Percentiles rank a stretch among this genome's conserved stretches.
These are phyloP conservation scores for Epinephelus moara DNA, from an alignment of 2,113 vertebrate genomes.

Conservation along the genomic window DNA sequence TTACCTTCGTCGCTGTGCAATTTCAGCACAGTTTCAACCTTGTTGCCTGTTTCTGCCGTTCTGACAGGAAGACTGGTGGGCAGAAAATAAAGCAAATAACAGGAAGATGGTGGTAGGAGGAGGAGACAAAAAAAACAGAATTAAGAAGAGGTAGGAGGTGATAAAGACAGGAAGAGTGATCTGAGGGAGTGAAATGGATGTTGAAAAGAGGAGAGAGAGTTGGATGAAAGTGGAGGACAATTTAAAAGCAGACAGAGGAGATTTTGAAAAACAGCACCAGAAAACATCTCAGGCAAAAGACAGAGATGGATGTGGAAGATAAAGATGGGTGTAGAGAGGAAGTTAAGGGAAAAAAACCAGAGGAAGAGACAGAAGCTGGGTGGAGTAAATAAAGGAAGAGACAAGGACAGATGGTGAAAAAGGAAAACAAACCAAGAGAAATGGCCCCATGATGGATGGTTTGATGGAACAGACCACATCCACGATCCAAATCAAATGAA, in stretches of 20 bases:
- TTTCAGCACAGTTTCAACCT: slow-evolving; percentile 19
- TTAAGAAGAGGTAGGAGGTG: slow-evolving; percentile 43
- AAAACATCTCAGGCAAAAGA: background rate
- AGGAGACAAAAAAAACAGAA: slow-evolving; percentile 33
- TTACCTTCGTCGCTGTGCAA: background rate
- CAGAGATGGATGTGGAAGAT: slow-evolving; percentile 10
- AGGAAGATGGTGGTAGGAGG: slow-evolving; percentile 29
- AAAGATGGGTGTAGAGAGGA: background rate
- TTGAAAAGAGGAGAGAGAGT: slow-evolving; percentile 10
- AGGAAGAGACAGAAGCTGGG: background rate
- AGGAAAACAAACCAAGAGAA: slow-evolving; percentile 5
- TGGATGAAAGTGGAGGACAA: slow-evolving; percentile 4
- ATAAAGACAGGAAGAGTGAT: slow-evolving; percentile 40
- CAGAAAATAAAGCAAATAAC: slow-evolving; percentile 10
- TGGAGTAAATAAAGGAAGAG: slow-evolving; percentile 12
- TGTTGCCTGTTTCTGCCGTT: background rate
- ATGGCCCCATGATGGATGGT: slow-evolving; percentile 20
- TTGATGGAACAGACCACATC: slow-evolving; percentile 1
- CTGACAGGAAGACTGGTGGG: slow-evolving; percentile 19
- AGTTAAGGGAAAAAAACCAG: background rate
- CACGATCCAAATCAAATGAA: slow-evolving; percentile 15
- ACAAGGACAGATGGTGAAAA: background rate
- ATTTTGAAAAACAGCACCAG: background rate
- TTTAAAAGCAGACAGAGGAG: background rate
- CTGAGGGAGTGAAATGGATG: slow-evolving; percentile 10